These are phyloP conservation scores for Myripristis jacobus DNA, from an alignment of 2,797 vertebrate species.

Conservation along the genomic window DNA sequence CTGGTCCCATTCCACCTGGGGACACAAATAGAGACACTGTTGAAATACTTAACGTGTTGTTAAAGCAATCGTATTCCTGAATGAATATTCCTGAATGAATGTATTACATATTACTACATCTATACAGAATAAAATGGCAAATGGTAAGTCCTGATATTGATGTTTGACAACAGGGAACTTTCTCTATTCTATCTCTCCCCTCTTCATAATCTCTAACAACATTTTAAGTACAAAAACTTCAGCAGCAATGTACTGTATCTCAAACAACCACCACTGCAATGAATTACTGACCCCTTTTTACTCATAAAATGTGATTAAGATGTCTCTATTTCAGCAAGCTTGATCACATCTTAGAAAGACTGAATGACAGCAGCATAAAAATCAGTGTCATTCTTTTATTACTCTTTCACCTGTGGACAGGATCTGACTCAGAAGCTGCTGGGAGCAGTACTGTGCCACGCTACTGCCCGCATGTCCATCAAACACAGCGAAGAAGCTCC, in stretches of 20 bases:
- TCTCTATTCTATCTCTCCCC: not conserved
- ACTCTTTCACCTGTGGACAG: conserved; percentile 73
- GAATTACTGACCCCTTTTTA: not conserved
- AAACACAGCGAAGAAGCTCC: conserved; percentile 88
- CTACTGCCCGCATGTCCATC: conserved; percentile 85
- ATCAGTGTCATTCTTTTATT: not conserved
- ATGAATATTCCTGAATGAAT: not conserved
- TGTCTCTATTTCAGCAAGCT: not conserved
- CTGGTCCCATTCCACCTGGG: conserved; percentile 75
- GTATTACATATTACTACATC: not conserved
- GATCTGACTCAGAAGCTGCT: conserved; percentile 84
- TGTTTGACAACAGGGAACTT: not conserved
- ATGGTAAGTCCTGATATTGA: no score
- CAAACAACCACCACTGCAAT: not conserved
- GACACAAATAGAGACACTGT: conserved; percentile 26
- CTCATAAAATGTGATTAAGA: not conserved
- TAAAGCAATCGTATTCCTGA: not conserved
- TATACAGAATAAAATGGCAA: not conserved
- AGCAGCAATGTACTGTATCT: not conserved
- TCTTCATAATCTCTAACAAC: no score
- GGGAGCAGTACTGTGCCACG: conserved; percentile 85
- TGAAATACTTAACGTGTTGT: not conserved
- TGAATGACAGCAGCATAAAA: not conserved
- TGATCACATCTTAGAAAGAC: not conserved
- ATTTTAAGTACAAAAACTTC: not conserved